A percentile compares a stretch with the other conserved stretches of the same genome.
Evolutionary conservation across 2,113 vertebrate genomes (phyloP).

Genomic region (Percopsis transmontana): DNA sequence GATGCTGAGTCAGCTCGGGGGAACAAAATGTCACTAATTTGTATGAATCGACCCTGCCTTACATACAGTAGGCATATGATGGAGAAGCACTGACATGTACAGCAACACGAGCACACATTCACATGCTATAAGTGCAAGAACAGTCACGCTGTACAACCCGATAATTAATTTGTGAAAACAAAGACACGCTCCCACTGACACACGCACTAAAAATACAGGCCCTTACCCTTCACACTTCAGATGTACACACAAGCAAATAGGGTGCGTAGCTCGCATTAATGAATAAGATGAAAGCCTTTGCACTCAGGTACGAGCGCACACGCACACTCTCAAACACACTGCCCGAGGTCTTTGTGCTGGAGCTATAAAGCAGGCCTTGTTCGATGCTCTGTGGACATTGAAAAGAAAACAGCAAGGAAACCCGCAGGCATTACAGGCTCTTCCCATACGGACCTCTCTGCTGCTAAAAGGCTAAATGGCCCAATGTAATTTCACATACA

Average conservation of each 20-base stretch:
- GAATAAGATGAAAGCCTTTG: not conserved
- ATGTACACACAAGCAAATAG: not conserved
- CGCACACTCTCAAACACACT: not conserved
- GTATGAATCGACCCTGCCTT: not conserved
- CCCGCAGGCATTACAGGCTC: not conserved
- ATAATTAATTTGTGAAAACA: not conserved
- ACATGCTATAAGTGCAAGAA: not conserved
- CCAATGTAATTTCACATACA: no score
- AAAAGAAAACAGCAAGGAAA: not conserved
- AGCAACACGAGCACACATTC: not conserved
- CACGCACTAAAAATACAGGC: not conserved
- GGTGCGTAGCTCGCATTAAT: not conserved
- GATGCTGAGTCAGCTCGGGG: not conserved
- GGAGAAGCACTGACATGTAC: not conserved
- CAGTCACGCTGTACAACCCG: not conserved
- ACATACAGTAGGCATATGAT: not conserved
- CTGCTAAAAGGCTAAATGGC: no score
- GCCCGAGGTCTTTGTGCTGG: slow-evolving; percentile 8
- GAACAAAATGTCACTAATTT: not conserved
- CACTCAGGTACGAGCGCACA: not conserved
- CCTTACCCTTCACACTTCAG: not conserved
- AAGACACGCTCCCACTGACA: not conserved
- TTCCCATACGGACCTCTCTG: not conserved
- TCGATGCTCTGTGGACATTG: not conserved
- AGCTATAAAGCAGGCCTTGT: slow-evolving; percentile 17